Base-by-base conservation (phyloP, 1,140 invertebrate genomes). In the Drosophila prosaltans region DNA sequence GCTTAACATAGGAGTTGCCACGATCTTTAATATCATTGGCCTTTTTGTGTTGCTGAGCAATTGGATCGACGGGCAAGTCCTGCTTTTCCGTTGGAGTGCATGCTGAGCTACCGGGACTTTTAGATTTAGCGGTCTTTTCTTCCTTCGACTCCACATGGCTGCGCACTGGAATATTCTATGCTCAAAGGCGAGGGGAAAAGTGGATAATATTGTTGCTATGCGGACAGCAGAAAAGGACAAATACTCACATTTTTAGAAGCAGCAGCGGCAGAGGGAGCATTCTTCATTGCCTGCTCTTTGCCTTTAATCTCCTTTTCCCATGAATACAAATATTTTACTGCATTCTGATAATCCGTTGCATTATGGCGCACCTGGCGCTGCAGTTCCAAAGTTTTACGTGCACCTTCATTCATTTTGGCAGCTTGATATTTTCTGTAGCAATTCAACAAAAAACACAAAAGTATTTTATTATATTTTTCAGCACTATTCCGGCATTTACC, bases 291-390 rank as follows among this genome's bases (percentile, higher is more conserved):
- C 66, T 94, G 91, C 73, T 98, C 97, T 93, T 97, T 97, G 71
- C 93, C 93, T 93, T 97, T 97, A 93, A 98, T 97, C 79, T 97
- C 95, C 62, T 94, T 93, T 91, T 97, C 96, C 97, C 97, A 98
- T 83, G 93, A 94, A 88, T 95, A 95, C 81, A 98, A 93, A 86
- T 98, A 97, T 68, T 95, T 94, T 70, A 96, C 93, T 90, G 95
- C 97, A 66, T 93, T 94, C 71, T 95, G 93, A 24, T 97, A 92
- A 76, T 96, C 96, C 51, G 94, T 93, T 9, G 95, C 94, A 93
- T 97, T 98, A 72, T 96, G 94, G 55, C 94, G 94, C 40, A 96
- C 93, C 91, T 95, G 94, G 81, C 95, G 94, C 93, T 96, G 96
- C 45, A 96, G 74, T 45, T 93, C 82, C 63, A 95, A 80, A 5